Conservation (phyloP, 2,113 vertebrate species). For the Spheniscus mendiculus region DNA sequence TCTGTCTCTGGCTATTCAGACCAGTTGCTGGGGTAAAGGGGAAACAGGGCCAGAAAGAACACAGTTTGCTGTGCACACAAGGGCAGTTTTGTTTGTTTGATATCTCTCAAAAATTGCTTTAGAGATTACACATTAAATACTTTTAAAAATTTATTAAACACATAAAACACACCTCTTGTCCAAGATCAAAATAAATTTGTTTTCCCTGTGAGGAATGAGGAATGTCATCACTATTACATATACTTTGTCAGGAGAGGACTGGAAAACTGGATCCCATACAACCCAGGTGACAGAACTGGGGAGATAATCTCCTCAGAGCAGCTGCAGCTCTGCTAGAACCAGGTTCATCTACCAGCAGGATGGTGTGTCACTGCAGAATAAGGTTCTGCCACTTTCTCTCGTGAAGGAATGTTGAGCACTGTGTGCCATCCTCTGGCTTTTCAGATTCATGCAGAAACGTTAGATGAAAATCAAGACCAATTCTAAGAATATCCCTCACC, state of each 20-base stretch:
- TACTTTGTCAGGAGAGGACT: not conserved
- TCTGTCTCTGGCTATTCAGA: not conserved
- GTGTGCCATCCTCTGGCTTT: not conserved
- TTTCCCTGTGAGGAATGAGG: not conserved
- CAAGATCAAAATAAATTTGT: not conserved
- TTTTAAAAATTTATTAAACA: not conserved
- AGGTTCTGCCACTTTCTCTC: not conserved
- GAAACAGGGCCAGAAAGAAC: not conserved
- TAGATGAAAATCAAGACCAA: not conserved
- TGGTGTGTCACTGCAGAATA: not conserved
- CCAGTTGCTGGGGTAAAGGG: not conserved
- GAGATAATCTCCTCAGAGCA: not conserved
- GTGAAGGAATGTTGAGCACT: not conserved
- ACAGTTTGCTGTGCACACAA: not conserved
- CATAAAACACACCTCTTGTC: not conserved
- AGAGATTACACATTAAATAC: not conserved
- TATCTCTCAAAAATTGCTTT: not conserved
- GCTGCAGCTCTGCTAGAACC: not conserved
- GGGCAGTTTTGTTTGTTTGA: not conserved
- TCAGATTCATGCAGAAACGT: not conserved
- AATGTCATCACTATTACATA: not conserved
- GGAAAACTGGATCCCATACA: not conserved
- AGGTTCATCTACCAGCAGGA: not conserved
- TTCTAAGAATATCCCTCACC: not conserved
- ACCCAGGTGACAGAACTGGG: not conserved